Evolutionary conservation across 2,888 invertebrate genomes (phyloP).

Genomic region (Drosophila incognita): DNA sequence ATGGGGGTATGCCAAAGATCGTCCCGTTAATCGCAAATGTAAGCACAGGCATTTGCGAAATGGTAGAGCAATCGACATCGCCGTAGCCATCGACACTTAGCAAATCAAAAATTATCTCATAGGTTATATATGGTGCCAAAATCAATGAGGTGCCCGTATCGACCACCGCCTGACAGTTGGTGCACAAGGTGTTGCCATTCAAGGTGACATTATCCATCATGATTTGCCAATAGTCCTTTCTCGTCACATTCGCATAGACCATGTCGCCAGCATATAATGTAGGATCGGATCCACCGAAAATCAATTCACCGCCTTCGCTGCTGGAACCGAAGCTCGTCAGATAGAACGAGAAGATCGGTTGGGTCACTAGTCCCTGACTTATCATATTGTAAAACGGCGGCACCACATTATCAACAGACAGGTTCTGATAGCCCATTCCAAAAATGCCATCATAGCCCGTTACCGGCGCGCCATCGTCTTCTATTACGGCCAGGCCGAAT

Average conservation of each 20-base stretch:
- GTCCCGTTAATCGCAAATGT: slow-evolving; percentile 90
- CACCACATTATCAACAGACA: slow-evolving; percentile 93
- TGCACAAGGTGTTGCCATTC: slow-evolving; percentile 86
- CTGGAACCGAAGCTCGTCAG: slow-evolving; percentile 91
- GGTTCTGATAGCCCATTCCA: slow-evolving; percentile 94
- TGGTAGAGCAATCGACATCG: slow-evolving; percentile 90
- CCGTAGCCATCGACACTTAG: background rate
- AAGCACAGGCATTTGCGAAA: slow-evolving; percentile 91
- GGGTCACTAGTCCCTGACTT: slow-evolving; percentile 88
- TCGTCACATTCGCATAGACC: slow-evolving; percentile 90
- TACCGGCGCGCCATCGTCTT: slow-evolving; percentile 92
- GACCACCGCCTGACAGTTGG: slow-evolving; percentile 89
- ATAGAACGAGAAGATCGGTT: slow-evolving; percentile 96
- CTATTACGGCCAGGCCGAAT: slow-evolving; percentile 96
- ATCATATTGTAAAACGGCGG: slow-evolving; percentile 97
- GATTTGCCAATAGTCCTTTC: slow-evolving; percentile 98
- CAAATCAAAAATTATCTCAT: background rate
- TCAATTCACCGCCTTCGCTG: slow-evolving; percentile 91
- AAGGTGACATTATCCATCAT: slow-evolving; percentile 89
- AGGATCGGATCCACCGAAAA: slow-evolving; percentile 96
- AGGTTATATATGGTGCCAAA: slow-evolving; percentile 86
- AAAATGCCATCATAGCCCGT: slow-evolving; percentile 97
- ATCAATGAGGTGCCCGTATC: slow-evolving; percentile 98
- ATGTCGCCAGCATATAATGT: slow-evolving; percentile 89
- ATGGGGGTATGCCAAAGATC: slow-evolving; percentile 89